These are phyloP conservation scores for Tipula confusa DNA, from an alignment of 2,888 invertebrate genomes.

Conservation along the genomic window DNA sequence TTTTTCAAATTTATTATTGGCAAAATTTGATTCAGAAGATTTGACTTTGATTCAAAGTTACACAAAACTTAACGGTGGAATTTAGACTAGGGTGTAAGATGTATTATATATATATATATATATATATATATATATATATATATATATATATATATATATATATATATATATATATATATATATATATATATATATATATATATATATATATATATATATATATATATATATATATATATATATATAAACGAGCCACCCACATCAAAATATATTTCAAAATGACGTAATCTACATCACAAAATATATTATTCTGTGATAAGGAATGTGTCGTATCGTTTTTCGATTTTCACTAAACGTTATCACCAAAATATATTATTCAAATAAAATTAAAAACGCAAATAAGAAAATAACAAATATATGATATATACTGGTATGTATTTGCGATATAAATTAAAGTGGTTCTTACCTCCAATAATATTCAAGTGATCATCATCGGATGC, in stretches of 20 bases:
- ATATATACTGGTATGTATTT: not conserved
- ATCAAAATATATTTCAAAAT: not conserved
- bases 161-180: too few species aligned
- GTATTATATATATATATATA: too few species aligned
- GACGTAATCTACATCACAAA: not conserved
- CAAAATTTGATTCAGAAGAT: too few species aligned
- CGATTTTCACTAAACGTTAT: not conserved
- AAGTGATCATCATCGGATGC: conserved; percentile 48
- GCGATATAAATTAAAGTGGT: not conserved
- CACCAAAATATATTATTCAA: not conserved
- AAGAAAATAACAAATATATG: not conserved
- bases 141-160: too few species aligned
- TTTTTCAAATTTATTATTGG: too few species aligned
- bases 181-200: too few species aligned
- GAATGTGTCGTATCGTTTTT: not conserved
- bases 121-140: too few species aligned
- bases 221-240: too few species aligned
- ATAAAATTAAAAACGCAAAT: not conserved
- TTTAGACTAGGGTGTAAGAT: too few species aligned
- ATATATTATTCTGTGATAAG: not conserved
- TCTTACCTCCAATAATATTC: conserved; percentile 43
- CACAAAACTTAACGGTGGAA: too few species aligned
- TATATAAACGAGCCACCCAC: not conserved
- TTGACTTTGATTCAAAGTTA: too few species aligned
- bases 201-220: too few species aligned